phyloP scores from a whole-genome alignment of 2,888 invertebrate genomes.

The Diarsia brunnea region DNA sequence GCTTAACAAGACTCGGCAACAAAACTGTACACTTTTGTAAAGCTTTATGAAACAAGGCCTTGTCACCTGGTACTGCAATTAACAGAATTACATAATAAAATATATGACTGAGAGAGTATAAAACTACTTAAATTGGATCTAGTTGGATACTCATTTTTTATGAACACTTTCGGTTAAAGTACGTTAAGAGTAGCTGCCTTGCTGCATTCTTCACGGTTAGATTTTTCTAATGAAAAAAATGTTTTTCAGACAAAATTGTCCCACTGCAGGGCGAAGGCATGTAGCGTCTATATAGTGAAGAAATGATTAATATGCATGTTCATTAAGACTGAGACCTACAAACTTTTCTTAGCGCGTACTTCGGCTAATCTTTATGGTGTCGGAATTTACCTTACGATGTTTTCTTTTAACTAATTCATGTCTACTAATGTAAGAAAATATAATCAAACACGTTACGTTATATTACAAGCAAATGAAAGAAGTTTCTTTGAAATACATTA shows the following conservation, averaged over 20 bases:
- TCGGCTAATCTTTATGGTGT: not conserved
- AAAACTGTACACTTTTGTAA: not conserved
- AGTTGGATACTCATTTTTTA: not conserved
- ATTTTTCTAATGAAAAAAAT: not conserved
- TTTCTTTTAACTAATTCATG: not conserved
- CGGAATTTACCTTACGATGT: not conserved
- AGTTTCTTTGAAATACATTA: not conserved
- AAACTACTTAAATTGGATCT: slow-evolving; percentile 1
- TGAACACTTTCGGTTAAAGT: not conserved
- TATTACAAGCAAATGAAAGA: not conserved
- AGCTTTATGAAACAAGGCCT: not conserved
- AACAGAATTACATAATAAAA: not conserved
- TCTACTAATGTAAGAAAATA: not conserved
- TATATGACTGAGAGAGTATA: not conserved
- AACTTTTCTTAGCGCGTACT: not conserved
- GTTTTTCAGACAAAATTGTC: not conserved
- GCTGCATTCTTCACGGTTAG: not conserved
- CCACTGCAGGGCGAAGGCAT: no score
- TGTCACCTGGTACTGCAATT: not conserved
- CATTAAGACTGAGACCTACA: not conserved
- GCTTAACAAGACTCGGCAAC: not conserved
- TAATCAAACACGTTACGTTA: not conserved
- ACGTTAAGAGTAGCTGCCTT: not conserved
- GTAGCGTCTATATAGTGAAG: not conserved
- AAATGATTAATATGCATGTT: not conserved